phyloP scores from a whole-genome alignment of 2,113 vertebrate genomes.

The Cynocephalus volans region DNA sequence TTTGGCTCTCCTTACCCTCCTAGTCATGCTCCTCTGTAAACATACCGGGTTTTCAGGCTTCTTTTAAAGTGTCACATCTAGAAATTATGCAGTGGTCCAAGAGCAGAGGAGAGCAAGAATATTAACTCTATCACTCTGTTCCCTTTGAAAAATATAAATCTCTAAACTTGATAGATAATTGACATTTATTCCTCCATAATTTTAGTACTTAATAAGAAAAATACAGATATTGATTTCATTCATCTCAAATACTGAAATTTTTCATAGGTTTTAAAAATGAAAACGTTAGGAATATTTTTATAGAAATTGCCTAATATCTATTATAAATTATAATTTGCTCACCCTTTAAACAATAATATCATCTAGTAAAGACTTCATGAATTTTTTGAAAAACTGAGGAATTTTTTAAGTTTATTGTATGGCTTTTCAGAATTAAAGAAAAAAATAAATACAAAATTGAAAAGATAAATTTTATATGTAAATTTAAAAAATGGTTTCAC shows the following conservation, averaged over 20 bases:
- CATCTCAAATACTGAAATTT: neutral
- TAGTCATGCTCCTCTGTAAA: neutral
- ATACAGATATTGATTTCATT: neutral
- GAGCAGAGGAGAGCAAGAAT: neutral
- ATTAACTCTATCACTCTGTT: neutral
- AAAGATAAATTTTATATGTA: neutral
- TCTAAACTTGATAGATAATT: neutral
- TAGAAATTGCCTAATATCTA: neutral
- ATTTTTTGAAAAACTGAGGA: neutral
- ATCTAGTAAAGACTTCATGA: neutral
- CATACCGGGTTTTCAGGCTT: neutral
- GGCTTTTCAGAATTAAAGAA: neutral
- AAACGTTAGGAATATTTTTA: neutral
- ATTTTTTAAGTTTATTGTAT: neutral
- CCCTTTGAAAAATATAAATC: constrained; percentile 28
- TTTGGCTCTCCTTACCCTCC: neutral
- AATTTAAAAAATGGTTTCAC: neutral
- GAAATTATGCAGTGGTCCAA: neutral
- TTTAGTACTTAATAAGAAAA: neutral
- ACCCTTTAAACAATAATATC: neutral
- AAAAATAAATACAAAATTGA: neutral
- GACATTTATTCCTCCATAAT: neutral
- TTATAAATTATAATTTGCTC: neutral
- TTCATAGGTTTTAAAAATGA: neutral
- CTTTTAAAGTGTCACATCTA: neutral